Base-by-base conservation (phyloP, 64 coral and sea anemone species). In the Porites australiensis region DNA sequence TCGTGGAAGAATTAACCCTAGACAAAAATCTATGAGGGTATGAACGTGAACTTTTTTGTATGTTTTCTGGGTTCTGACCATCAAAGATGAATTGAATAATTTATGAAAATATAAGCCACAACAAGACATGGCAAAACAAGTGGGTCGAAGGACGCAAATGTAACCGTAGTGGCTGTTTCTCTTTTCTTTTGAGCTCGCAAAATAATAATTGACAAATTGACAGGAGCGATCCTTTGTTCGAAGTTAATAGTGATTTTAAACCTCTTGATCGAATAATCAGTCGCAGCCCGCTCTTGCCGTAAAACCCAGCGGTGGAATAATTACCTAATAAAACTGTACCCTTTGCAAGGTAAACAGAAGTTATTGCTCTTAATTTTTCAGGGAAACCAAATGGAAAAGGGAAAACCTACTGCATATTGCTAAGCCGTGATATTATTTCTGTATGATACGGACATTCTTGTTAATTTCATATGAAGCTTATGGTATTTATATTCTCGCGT, bases 71-170 rank as follows among this genome's bases (percentile, higher is more conserved):
- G 73, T 52, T 76, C 73, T 76, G 73, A 64, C 81, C 37, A 69
- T 19, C 19, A 37, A 68, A 67, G 81, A 67, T 65, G 63, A 49
- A 6, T 67, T 84, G 62, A 84, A 84, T 84, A 84, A 84, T 84
- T 84, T 84, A 84, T 84, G 63, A 69, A 4, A 69, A 84, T 50
- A 84, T 84, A 68, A 69, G 63, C 81, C 81, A 50, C 81, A 84
- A 84, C 62, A 84, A n/a, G 45, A 52, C 62, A 84, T 84, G 81
- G 67, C 81, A 84, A 84, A 84, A 84, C n/a, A 84, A 22, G 47
- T 16, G 11, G 44, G 48, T 50, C 19, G 46, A 18, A 68, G 46
- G 44, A 84, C 61, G 47, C 81, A 48, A 68, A 68, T 68, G 51
- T n/a, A 46, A 69, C 18, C 64, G 5, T 46, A 69, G 81, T 16